A percentile compares a stretch with the other conserved stretches of the same genome.
Conservation (phyloP, 2,888 invertebrate genomes). For the Campoplex nolae region DNA sequence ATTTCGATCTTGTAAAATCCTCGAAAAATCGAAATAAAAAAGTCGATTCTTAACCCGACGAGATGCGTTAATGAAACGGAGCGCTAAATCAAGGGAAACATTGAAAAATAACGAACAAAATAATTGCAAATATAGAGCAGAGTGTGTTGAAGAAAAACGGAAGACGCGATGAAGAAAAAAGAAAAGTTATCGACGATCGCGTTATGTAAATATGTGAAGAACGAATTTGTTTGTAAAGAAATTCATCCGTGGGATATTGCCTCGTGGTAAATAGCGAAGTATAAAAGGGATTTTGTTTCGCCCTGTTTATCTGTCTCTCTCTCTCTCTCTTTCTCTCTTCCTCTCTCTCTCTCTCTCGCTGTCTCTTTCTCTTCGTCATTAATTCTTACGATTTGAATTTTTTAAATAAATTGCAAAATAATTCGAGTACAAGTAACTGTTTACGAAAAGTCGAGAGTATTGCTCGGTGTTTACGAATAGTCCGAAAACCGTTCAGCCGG, state of each 20-base stretch:
- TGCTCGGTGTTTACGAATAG: background rate
- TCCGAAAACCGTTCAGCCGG: background rate
- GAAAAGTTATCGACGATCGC: slow-evolving; percentile 70
- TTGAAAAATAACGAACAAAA: slow-evolving; percentile 21
- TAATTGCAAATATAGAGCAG: background rate
- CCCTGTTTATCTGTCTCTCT: slow-evolving; percentile 29
- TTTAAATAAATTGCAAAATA: slow-evolving; percentile 9
- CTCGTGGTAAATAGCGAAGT: slow-evolving; percentile 57
- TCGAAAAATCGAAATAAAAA: slow-evolving; percentile 32
- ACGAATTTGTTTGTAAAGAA: slow-evolving; percentile 65
- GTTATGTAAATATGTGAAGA: slow-evolving; percentile 72
- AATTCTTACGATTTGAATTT: slow-evolving; percentile 23
- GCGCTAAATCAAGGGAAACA: slow-evolving; percentile 13
- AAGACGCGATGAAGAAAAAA: slow-evolving; percentile 38
- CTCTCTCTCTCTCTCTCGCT: background rate
- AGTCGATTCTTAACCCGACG: slow-evolving; percentile 30
- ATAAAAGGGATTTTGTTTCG: slow-evolving; percentile 31
- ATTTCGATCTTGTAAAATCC: slow-evolving; percentile 9
- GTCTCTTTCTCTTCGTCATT: background rate
- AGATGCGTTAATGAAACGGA: slow-evolving; percentile 9
- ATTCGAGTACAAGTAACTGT: slow-evolving; percentile 8
- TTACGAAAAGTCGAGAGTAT: background rate
- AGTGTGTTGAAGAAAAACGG: slow-evolving; percentile 11
- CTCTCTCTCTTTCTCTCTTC: background rate
- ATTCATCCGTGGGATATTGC: slow-evolving; percentile 57